Evolutionary conservation across 2,888 invertebrate species (phyloP), one percentile per base, ranked within the genome.

Genomic region (Pseudococcus viburni): DNA sequence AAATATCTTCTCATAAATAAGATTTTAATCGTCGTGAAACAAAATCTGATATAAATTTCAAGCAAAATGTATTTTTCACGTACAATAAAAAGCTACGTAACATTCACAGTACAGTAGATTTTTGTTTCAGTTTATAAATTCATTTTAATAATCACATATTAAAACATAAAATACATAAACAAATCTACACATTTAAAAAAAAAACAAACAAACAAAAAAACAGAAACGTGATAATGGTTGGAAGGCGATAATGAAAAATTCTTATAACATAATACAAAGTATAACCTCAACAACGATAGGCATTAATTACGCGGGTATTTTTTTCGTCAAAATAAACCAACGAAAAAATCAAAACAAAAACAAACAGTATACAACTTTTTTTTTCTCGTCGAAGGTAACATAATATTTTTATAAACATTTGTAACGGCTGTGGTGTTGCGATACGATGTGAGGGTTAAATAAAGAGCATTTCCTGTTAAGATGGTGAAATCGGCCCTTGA

Each of bases 1-100:
- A 46, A 83, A 83, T 46, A n/a, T 46, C 46, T 46, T 19, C 46
- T 83, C 46, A 46, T 83, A 46, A 83, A 46, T 83, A 83, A 83
- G 80, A 83, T 46, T 83, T 83, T 83, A 83, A 83, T 83, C 46
- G 80, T 83, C 11, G 42, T 83, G n/a, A 55, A 85, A 85, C 59
- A 59, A 85, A 85, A 33, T 59, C 55, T 51, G 59, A 33, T 59
- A 85, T 46, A 86, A 68, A 42, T 86, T 86, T 22, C 59, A 86
- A 86, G 86, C 86, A 46, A 86, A 86, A 86, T 68, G 59, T 86
- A 86, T 86, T 86, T n/a, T 86, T 19, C 68, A 86, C 64, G 68
- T 86, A 86, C 68, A 86, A 86, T 86, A 68, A 85, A 85, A 68
- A 68, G 73, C 86, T 86, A 68, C 86, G 42, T 22, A 59, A 86